These are phyloP conservation scores for Ceratina australensis DNA, from an alignment of 1,140 invertebrate genomes.

Conservation along the genomic window DNA sequence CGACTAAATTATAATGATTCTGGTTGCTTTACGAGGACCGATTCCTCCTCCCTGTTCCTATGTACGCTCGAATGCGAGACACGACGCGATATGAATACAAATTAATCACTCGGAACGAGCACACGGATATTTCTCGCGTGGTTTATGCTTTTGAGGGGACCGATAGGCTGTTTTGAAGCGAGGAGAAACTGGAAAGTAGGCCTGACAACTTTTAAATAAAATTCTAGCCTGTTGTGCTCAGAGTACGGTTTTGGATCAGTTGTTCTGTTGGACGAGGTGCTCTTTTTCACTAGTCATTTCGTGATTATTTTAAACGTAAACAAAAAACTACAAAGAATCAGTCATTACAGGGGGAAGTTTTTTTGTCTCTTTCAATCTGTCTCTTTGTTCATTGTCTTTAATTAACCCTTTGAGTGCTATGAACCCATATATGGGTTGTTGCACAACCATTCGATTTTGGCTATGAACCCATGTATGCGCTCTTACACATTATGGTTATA, in stretches of 20 bases:
- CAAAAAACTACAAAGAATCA: no score
- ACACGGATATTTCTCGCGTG: not conserved
- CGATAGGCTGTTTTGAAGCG: not conserved
- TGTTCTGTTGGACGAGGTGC: no score
- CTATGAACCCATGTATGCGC: no score
- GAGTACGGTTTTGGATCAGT: not conserved
- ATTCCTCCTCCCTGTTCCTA: conserved; percentile 35
- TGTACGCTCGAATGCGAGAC: conserved; percentile 36
- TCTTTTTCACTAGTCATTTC: no score
- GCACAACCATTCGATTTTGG: no score
- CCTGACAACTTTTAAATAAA: not conserved
- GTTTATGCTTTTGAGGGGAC: conserved; percentile 1
- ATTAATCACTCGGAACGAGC: conserved; percentile 31
- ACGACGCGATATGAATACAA: conserved; percentile 39
- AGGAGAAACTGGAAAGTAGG: not conserved
- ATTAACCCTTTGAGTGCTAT: no score
- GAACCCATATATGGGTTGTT: no score
- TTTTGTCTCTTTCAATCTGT: no score
- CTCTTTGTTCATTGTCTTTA: no score
- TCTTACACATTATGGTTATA: no score
- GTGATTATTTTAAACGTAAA: no score
- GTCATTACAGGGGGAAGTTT: no score
- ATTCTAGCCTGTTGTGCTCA: not conserved
- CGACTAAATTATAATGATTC: conserved; percentile 62
- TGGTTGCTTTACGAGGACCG: conserved; percentile 43